These are phyloP conservation scores for Platynereis dumerilii DNA, from an alignment of 2,888 invertebrate genomes.

Conservation along the genomic window DNA sequence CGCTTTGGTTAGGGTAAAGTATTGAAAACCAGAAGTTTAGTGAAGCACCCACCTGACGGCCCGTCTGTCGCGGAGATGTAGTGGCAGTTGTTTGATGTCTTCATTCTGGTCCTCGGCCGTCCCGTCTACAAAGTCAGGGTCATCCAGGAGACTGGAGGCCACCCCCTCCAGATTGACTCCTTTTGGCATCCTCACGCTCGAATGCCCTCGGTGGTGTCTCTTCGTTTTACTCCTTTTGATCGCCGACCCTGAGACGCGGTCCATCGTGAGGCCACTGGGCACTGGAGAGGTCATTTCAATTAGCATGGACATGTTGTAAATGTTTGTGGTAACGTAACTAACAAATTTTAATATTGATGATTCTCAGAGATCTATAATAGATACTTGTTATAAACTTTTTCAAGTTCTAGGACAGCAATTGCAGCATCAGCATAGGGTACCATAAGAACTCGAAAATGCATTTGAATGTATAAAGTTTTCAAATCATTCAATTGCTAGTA, in stretches of 20 bases:
- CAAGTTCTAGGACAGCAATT: too few relatives aligned
- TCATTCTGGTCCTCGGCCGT: neutral
- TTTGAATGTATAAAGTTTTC: too few relatives aligned
- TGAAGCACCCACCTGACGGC: neutral
- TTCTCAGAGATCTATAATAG: too few relatives aligned
- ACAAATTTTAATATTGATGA: neutral
- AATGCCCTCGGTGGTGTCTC: neutral
- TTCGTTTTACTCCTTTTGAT: conserved; percentile 1
- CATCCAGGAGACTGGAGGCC: neutral
- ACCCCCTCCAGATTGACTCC: neutral
- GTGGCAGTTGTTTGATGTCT: conserved; percentile 3
- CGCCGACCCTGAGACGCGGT: neutral
- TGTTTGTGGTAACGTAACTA: neutral
- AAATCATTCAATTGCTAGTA: too few relatives aligned
- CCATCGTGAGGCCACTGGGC: neutral
- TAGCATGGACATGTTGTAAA: neutral
- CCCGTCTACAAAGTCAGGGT: neutral
- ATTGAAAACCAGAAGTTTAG: too few relatives aligned
- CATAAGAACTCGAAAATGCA: too few relatives aligned
- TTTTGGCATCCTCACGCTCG: neutral
- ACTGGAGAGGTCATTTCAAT: neutral
- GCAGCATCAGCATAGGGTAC: too few relatives aligned
- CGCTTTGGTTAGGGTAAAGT: too few relatives aligned
- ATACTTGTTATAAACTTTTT: too few relatives aligned
- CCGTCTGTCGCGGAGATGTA: neutral